Evolutionary conservation across 2,888 invertebrate genomes (phyloP).

Genomic region (Carterocephalus palaemon): DNA sequence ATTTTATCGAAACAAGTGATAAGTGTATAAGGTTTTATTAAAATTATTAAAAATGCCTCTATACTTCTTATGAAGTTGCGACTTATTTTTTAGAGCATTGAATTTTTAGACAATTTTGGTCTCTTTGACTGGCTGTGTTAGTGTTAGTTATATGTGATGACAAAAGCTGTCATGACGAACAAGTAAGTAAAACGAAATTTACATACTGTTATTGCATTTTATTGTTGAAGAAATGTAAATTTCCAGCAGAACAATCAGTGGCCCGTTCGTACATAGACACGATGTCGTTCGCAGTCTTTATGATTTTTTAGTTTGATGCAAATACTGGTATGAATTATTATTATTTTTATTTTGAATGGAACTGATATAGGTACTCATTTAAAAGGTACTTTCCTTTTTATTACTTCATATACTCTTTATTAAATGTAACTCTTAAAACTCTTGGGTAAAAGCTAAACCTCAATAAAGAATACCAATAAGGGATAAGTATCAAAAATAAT

Average conservation of each 20-base stretch:
- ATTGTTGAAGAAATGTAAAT: conserved; percentile 20
- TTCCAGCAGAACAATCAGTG: conserved; percentile 11
- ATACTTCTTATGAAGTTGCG: conserved; percentile 19
- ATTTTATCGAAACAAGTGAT: conserved; percentile 6
- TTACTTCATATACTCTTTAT: too few species aligned
- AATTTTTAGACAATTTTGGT: conserved; percentile 38
- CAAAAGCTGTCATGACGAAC: conserved; percentile 46
- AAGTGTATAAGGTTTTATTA: conserved; percentile 38
- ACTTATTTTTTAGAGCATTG: conserved; percentile 30
- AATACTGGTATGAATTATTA: too few species aligned
- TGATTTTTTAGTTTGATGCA: conserved; percentile 2
- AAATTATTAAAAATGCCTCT: conserved; percentile 29
- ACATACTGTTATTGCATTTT: conserved; percentile 30
- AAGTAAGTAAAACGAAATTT: conserved; percentile 46
- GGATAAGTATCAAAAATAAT: too few species aligned
- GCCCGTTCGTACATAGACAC: conserved; percentile 4
- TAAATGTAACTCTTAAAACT: too few species aligned
- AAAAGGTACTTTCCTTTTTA: too few species aligned
- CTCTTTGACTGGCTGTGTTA: conserved; percentile 40
- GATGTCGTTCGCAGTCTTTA: too few species aligned
- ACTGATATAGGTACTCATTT: too few species aligned
- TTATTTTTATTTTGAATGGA: too few species aligned
- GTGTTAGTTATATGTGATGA: conserved; percentile 33
- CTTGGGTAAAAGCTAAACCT: too few species aligned
- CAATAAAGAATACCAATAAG: too few species aligned